Conservation (phyloP, 2,888 invertebrate genomes). For the Polylopha cassiicola region DNA sequence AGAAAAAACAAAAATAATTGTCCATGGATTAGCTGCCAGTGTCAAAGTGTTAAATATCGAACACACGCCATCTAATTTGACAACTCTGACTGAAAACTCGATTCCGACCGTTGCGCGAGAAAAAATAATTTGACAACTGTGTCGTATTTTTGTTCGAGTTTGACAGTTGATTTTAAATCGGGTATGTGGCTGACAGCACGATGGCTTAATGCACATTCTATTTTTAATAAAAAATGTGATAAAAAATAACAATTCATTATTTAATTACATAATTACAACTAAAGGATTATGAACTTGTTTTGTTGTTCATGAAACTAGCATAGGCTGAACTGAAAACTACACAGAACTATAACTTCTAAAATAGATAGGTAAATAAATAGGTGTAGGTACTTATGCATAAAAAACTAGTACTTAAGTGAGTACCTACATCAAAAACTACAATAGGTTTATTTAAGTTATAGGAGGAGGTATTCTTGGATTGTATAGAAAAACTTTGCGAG, state of each 20-base stretch:
- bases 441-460: no score
- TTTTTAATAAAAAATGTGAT: constrained; percentile 59
- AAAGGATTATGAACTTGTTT: constrained; percentile 34
- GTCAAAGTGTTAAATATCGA: constrained; percentile 78
- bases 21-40: constrained; percentile 73
- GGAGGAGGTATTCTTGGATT: no score
- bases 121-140: constrained; percentile 61
- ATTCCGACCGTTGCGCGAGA: constrained; percentile 42
- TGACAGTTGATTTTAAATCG: constrained; percentile 64
- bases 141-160: constrained; percentile 67
- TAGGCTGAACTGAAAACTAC: constrained; percentile 19
- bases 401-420: no score
- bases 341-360: no score
- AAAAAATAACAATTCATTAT: constrained; percentile 40
- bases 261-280: constrained; percentile 39
- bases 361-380: no score
- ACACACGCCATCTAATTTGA: constrained; percentile 72
- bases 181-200: constrained; percentile 38
- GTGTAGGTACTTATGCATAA: no score
- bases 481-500: no score
- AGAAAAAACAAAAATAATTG: constrained; percentile 57
- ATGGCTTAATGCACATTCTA: constrained; percentile 58
- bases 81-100: constrained; percentile 60
- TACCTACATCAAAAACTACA: no score
- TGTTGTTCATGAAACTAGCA: constrained; percentile 28